These are phyloP conservation scores for Micrasema minimum DNA, from an alignment of 1,140 invertebrate genomes.

Conservation along the genomic window DNA sequence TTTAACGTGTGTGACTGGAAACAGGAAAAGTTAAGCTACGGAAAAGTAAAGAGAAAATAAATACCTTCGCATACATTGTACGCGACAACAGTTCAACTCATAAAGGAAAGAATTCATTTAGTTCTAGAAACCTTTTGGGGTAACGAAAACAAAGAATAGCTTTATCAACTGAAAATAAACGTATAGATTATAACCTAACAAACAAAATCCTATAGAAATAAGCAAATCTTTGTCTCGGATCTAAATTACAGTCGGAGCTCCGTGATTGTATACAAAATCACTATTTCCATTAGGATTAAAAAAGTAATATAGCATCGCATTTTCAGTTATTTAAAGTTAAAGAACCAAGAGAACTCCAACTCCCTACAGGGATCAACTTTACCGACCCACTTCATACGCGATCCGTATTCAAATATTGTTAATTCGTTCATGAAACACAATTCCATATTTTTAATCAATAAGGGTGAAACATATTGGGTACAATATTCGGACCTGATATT, in stretches of 20 bases:
- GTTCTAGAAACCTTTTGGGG: slow-evolving; percentile 4
- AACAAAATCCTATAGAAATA: slow-evolving; percentile 32
- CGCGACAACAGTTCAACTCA: slow-evolving; percentile 6
- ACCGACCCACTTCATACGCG: too few relatives aligned
- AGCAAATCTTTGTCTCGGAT: slow-evolving; percentile 21
- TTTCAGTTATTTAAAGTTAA: slow-evolving; percentile 16
- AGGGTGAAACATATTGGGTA: too few relatives aligned
- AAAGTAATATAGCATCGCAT: slow-evolving; percentile 24
- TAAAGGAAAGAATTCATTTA: slow-evolving; percentile 34
- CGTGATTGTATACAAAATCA: slow-evolving; percentile 34
- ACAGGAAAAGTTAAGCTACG: too few relatives aligned
- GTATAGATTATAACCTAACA: slow-evolving; percentile 24
- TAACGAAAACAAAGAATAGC: slow-evolving; percentile 30
- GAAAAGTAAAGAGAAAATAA: too few relatives aligned
- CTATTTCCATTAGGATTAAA: slow-evolving; percentile 29
- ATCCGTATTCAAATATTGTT: too few relatives aligned
- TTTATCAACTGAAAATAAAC: slow-evolving; percentile 30
- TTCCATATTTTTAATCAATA: too few relatives aligned
- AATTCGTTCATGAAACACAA: too few relatives aligned
- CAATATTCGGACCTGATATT: too few relatives aligned
- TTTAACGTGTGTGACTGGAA: too few relatives aligned
- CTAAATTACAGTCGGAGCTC: slow-evolving; percentile 31
- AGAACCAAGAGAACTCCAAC: neutral
- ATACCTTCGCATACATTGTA: too few relatives aligned
- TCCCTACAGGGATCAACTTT: too few relatives aligned